Percentiles rank a stretch among this genome's conserved stretches.
Conservation (phyloP, 2,888 invertebrate genomes). For the Melipona beecheii region DNA sequence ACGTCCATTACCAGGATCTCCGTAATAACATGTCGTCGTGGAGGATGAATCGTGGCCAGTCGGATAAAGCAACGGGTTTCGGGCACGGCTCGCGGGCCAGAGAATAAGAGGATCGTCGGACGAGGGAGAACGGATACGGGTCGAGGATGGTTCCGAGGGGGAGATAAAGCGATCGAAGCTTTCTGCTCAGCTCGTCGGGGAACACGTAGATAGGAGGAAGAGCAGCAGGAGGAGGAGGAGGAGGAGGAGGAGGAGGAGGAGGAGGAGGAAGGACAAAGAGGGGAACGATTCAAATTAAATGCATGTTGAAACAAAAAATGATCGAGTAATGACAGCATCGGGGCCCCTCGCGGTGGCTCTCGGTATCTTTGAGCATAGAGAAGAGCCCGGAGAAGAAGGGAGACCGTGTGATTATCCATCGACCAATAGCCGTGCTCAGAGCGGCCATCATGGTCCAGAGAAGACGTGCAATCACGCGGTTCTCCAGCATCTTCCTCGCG, state of each 20-base stretch:
- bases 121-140: constrained; percentile 27
- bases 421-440: constrained; percentile 82
- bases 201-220: constrained; percentile 11
- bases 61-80: constrained; percentile 61
- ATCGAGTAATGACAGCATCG: constrained; percentile 81
- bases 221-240: neutral
- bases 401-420: constrained; percentile 82
- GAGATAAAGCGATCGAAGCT: constrained; percentile 52
- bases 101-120: constrained; percentile 33
- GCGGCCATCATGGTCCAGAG: constrained; percentile 84
- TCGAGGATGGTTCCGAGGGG: constrained; percentile 27
- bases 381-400: constrained; percentile 64
- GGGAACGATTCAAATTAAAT: constrained; percentile 81
- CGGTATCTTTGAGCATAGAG: constrained; percentile 69
- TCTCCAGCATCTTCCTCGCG: constrained; percentile 64
- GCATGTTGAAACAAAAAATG: constrained; percentile 79
- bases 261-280: constrained; percentile 40
- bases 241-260: constrained; percentile 2
- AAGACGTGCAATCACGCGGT: constrained; percentile 83
- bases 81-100: constrained; percentile 34
- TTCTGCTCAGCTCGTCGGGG: neutral
- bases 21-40: constrained; percentile 62
- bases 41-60: constrained; percentile 62
- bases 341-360: constrained; percentile 63
- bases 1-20: constrained; percentile 51